Evolutionary conservation across 2,113 vertebrate genomes (phyloP), one percentile per base, ranked within the genome.

Genomic region (Motacilla alba): DNA sequence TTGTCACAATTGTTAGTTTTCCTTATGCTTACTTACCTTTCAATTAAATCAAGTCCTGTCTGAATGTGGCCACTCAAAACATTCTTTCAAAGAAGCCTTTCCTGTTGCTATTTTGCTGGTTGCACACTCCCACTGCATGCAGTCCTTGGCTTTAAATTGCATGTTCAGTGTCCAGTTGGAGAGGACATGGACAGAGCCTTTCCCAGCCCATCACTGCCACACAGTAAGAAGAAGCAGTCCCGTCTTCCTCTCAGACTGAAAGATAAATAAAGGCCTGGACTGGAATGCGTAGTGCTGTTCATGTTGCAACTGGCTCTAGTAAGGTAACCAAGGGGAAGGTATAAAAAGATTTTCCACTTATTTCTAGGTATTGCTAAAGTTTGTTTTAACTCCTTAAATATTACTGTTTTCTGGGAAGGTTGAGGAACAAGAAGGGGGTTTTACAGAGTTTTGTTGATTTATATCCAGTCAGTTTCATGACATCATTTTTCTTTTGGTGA

Each of bases 1-100:
- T 94, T 95, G 94, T 97, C 94, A 84, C 37, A 87, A 92, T 63
- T 52, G 86, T 94, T 96, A 80, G 80, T 94, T 96, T 94, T 92
- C 73, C 64, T 87, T 81, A 66, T 92, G 90, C 79, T 84, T 93
- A 35, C 90, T 92, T 95, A 94, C 79, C 47, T 94, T 94, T 75
- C 52, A 62, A 3, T 89, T 70, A 84, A 89, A 78, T 62, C 80
- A 43, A 78, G 56, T 59, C 78, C 60, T 63, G 43, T 28, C 68
- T 88, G 76, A 90, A 89, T 63, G 64, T 56, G 73, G 80, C 28
- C 43, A 41, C 69, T 87, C 49, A 72, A 94, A 89, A 89, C 84
- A 59, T 67, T 78, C 15, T 73, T 77, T 76, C 44, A 81, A 55
- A 76, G 63, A 89, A 90, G 78, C 79, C 67, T 94, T 97, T 96